These are phyloP conservation scores for Enteromius paludinosus DNA, from an alignment of 2,797 vertebrate species.

Conservation along the genomic window DNA sequence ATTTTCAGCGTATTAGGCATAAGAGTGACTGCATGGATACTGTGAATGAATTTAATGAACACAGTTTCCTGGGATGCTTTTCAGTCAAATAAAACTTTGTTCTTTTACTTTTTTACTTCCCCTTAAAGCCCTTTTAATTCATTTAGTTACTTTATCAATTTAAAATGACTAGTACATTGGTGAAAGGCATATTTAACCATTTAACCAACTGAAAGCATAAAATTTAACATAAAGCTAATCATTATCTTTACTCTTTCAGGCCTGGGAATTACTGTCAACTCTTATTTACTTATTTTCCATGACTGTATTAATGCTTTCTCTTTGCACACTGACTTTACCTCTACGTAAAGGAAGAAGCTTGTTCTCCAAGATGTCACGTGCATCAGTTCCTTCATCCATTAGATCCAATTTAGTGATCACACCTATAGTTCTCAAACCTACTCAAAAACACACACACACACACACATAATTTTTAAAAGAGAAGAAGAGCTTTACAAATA, in stretches of 20 bases:
- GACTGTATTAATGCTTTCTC: not conserved
- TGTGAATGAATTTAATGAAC: not conserved
- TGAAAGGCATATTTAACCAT: too few relatives aligned
- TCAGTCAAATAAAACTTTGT: too few relatives aligned
- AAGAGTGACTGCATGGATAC: not conserved
- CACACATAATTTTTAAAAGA: not conserved
- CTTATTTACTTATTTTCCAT: not conserved
- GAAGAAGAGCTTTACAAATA: not conserved
- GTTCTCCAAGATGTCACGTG: constrained; percentile 87
- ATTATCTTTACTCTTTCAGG: too few relatives aligned
- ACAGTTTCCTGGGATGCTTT: too few relatives aligned
- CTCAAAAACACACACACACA: constrained; percentile 16
- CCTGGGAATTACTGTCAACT: not conserved
- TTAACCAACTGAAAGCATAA: not conserved
- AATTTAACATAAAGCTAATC: too few relatives aligned
- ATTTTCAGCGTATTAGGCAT: not conserved
- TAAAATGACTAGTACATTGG: too few relatives aligned
- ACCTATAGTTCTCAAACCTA: constrained; percentile 85
- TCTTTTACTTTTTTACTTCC: too few relatives aligned
- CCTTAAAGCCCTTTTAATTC: too few relatives aligned
- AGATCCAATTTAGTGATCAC: constrained; percentile 91
- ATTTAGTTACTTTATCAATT: too few relatives aligned
- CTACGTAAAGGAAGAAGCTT: constrained; percentile 87
- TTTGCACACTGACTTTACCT: constrained; percentile 68
- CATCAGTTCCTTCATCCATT: constrained; percentile 91